A percentile compares a stretch with the other conserved stretches of the same genome.
These are phyloP conservation scores for Mobula hypostoma DNA, from an alignment of 2,113 vertebrate species.

Conservation along the genomic window DNA sequence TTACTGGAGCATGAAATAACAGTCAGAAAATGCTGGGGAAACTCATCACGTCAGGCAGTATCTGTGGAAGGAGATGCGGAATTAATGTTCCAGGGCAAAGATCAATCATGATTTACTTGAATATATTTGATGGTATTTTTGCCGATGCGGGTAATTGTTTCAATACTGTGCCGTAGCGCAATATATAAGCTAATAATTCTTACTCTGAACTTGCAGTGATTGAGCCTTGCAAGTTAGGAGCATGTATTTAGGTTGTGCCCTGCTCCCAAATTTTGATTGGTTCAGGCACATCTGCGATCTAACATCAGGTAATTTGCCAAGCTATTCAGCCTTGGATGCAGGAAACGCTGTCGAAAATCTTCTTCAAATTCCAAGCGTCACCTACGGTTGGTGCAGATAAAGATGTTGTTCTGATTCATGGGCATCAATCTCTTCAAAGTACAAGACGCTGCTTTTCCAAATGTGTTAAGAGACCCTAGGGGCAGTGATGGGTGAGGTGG, in stretches of 20 bases:
- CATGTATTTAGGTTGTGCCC: neutral
- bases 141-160: neutral
- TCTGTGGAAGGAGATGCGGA: too few relatives aligned
- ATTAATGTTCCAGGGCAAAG: too few relatives aligned
- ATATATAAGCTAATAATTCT: neutral
- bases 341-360: neutral
- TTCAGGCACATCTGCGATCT: too few relatives aligned
- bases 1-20: neutral
- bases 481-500: neutral
- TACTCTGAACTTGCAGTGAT: neutral
- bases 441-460: neutral
- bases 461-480: too few relatives aligned
- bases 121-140: neutral
- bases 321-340: neutral
- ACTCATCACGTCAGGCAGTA: too few relatives aligned
- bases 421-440: neutral
- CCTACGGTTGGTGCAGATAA: neutral
- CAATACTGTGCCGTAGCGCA: neutral
- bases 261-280: neutral
- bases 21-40: too few relatives aligned
- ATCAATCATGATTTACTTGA: too few relatives aligned
- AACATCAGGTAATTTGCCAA: neutral
- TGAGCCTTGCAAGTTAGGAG: neutral
- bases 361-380: neutral
- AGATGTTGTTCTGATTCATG: neutral